phyloP scores from a whole-genome alignment of 1,140 invertebrate species.

The Pseudomyrmex flavicornis region DNA sequence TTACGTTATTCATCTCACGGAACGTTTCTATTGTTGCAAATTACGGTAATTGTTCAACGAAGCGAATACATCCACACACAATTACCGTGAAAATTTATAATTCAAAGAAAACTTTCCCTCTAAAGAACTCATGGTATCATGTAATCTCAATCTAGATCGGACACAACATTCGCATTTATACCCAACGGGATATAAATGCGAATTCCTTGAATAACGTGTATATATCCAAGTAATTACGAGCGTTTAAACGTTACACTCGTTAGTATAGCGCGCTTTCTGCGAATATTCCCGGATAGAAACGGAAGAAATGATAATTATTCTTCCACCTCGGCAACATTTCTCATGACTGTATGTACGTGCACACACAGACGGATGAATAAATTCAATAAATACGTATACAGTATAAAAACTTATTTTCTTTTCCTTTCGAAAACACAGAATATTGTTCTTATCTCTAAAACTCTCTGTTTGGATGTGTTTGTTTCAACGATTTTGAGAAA shows the following conservation, averaged over 20 bases:
- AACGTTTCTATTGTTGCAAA: slow-evolving; percentile 26
- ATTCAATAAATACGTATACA: neutral
- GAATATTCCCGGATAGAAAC: slow-evolving; percentile 32
- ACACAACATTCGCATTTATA: neutral
- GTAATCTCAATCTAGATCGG: slow-evolving; percentile 35
- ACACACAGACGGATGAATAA: neutral
- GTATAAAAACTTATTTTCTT: neutral
- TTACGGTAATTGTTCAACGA: slow-evolving; percentile 27
- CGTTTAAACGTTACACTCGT: slow-evolving; percentile 37
- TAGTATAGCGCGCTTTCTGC: neutral
- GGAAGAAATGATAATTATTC: slow-evolving; percentile 41
- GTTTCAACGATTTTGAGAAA: neutral
- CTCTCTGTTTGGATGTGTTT: too few relatives aligned
- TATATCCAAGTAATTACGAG: slow-evolving; percentile 28
- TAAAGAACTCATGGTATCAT: neutral
- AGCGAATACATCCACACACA: neutral
- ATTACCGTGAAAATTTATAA: slow-evolving; percentile 5
- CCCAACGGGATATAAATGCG: slow-evolving; percentile 1
- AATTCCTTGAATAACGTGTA: slow-evolving; percentile 18
- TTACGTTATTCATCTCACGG: neutral
- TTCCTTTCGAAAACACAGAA: neutral
- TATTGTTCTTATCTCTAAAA: too few relatives aligned
- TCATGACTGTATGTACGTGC: neutral
- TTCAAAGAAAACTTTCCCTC: neutral
- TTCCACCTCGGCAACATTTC: neutral